Evolutionary conservation across 2,888 invertebrate genomes (phyloP).

Genomic region (Eupithecia insigniata): DNA sequence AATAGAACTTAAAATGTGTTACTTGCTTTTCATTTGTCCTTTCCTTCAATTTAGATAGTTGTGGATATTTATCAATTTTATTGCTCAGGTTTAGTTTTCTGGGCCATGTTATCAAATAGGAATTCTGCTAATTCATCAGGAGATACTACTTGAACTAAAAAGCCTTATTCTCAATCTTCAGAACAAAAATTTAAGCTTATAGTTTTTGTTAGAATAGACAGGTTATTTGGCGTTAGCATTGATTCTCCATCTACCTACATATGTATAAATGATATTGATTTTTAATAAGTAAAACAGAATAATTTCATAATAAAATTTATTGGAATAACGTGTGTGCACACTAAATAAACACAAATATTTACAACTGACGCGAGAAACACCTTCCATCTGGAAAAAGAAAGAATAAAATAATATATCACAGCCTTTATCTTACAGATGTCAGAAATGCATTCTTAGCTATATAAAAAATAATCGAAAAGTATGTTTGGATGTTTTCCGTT

Average conservation of each 20-base stretch:
- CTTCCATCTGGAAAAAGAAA: slow-evolving; percentile 75
- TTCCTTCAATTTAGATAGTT: not conserved
- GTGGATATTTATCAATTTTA: not conserved
- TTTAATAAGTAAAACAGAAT: slow-evolving; percentile 18
- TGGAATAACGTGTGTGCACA: slow-evolving; percentile 71
- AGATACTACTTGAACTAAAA: not conserved
- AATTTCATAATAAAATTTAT: slow-evolving; percentile 59
- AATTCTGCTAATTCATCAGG: not conserved
- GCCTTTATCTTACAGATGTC: slow-evolving; percentile 55
- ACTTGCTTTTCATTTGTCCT: slow-evolving; percentile 7
- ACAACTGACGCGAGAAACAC: slow-evolving; percentile 67
- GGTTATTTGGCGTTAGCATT: not conserved
- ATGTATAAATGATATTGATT: not conserved
- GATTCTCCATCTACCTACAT: not conserved
- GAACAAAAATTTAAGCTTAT: no score
- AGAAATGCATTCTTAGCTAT: slow-evolving; percentile 52
- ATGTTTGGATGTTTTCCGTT: slow-evolving; percentile 16
- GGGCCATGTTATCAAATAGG: not conserved
- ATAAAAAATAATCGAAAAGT: not conserved
- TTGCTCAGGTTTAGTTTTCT: not conserved
- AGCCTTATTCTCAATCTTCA: not conserved
- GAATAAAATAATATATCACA: slow-evolving; percentile 72
- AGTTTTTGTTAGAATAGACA: no score
- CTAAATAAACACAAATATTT: slow-evolving; percentile 69
- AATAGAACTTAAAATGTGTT: slow-evolving; percentile 2